phyloP scores from a whole-genome alignment of 2,797 vertebrate species.

The Gobionotothen gibberifrons region DNA sequence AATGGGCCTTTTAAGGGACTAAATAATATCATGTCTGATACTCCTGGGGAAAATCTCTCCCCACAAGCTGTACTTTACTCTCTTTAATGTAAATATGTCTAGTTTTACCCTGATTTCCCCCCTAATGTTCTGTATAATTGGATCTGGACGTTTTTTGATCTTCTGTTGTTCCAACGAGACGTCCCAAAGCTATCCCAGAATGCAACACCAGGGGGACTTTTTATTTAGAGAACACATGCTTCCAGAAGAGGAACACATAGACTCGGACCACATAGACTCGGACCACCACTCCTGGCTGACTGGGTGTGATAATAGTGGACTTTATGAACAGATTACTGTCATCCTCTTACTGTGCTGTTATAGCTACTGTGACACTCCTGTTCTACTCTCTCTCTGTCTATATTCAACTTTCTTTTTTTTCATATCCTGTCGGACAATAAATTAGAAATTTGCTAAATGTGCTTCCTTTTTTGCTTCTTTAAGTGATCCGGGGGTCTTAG shows the following conservation, averaged over 20 bases:
- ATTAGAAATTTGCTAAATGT: constrained; percentile 67
- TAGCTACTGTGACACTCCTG: constrained; percentile 71
- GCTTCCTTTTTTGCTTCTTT: constrained; percentile 7
- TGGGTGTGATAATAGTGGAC: constrained; percentile 52
- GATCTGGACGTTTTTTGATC: constrained; percentile 31
- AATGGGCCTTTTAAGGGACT: constrained; percentile 61
- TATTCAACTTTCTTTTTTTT: constrained; percentile 72
- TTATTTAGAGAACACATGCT: constrained; percentile 63
- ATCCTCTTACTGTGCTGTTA: constrained; percentile 62
- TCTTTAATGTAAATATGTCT: constrained; percentile 62
- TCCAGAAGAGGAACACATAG: constrained; percentile 68
- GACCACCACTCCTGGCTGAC: constrained; percentile 40
- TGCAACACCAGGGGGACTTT: constrained; percentile 56
- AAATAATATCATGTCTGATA: constrained; percentile 44
- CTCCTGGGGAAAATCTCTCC: constrained; percentile 30
- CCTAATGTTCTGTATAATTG: constrained; percentile 36
- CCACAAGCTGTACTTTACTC: constrained; percentile 47
- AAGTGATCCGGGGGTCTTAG: not conserved
- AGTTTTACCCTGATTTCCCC: constrained; percentile 60
- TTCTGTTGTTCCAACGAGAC: constrained; percentile 44
- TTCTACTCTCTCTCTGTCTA: constrained; percentile 56
- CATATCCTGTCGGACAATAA: constrained; percentile 82
- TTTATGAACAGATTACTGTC: constrained; percentile 67
- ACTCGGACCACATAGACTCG: constrained; percentile 35
- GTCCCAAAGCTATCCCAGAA: constrained; percentile 62